phyloP scores from a whole-genome alignment of 92 coral and sea anemone species.

The Isaurus tuberculatus region DNA sequence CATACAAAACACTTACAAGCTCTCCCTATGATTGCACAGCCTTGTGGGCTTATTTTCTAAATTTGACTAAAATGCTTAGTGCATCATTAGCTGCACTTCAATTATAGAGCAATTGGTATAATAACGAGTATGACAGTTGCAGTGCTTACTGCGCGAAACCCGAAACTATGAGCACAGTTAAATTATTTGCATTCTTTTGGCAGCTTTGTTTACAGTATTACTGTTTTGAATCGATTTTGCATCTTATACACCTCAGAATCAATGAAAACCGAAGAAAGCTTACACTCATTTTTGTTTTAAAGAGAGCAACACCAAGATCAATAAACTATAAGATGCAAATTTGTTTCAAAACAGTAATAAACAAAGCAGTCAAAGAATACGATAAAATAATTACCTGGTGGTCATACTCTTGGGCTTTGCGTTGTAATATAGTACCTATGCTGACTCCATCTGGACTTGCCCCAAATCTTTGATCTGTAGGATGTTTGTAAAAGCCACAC shows the following conservation, averaged over 20 bases:
- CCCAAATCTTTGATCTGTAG: conserved; percentile 50
- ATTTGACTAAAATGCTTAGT: not conserved
- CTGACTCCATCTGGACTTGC: conserved; percentile 59
- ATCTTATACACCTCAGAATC: conserved; percentile 7
- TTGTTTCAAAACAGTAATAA: conserved; percentile 5
- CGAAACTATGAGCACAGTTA: not conserved
- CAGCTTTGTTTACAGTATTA: conserved; percentile 6
- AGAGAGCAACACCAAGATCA: conserved; percentile 2
- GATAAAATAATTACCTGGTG: conserved; percentile 14
- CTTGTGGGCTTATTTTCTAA: not conserved
- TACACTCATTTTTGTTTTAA: not conserved
- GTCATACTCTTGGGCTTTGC: conserved; percentile 24
- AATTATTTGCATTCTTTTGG: not conserved
- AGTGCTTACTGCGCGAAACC: conserved; percentile 1
- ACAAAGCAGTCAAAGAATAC: not conserved
- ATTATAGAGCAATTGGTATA: not conserved
- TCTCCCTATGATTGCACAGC: conserved; percentile 1
- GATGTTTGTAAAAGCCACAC: conserved; percentile 53
- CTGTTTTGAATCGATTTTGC: conserved; percentile 6
- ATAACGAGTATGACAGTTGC: not conserved
- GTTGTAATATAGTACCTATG: conserved; percentile 18
- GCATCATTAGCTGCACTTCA: conserved; percentile 4
- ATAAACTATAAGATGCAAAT: conserved; percentile 1
- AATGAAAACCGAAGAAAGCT: not conserved
- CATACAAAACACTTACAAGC: not conserved